Base-by-base conservation (phyloP, 2,888 invertebrate genomes). In the Polylopha cassiicola region DNA sequence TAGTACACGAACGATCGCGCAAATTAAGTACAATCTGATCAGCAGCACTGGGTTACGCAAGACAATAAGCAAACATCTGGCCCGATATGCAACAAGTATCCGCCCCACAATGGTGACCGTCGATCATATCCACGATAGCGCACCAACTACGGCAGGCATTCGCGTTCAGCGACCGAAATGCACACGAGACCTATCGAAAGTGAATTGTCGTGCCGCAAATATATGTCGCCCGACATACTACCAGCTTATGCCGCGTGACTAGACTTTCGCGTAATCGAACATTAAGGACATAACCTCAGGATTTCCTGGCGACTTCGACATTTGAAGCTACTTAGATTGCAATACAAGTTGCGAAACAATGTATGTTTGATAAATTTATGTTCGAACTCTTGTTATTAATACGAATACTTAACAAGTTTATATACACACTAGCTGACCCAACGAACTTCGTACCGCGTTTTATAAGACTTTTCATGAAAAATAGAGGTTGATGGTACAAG, bases 41-140 rank as follows among this genome's bases (percentile, higher is more conserved):
- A 70, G 64, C 72, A 75, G 67, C 71, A 80, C 76, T 58, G 65
- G 53, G 66, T 84, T 81, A 80, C 81, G 79, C 80, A 84, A 82
- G 73, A 67, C 67, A 73, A 73, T 70, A 67, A 72, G 66, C 72
- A 68, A 77, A 73, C 72, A 73, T 73, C 73, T 73, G 71, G 66
- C 55, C 59, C 66, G 61, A 67, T 76, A 67, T 75, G 76, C 71
- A 73, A 79, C 74, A 74, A 65, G 68, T 71, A 71, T 65, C 71
- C 68, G 65, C 67, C 67, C 69, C 61, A 68, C 67, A 77, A 72
- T 75, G 64, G 67, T 64, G 60, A 61, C 60, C 64, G 56, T 62
- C 64, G 82, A 82, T 85, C 77, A 79, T 78, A 79, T 70, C 70
- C 64, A 68, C 65, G 84, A 82, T 85, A 80, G 62, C 63, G 61